Base-by-base conservation (phyloP, 2,797 vertebrate species). In the Ficedula albicollis region DNA sequence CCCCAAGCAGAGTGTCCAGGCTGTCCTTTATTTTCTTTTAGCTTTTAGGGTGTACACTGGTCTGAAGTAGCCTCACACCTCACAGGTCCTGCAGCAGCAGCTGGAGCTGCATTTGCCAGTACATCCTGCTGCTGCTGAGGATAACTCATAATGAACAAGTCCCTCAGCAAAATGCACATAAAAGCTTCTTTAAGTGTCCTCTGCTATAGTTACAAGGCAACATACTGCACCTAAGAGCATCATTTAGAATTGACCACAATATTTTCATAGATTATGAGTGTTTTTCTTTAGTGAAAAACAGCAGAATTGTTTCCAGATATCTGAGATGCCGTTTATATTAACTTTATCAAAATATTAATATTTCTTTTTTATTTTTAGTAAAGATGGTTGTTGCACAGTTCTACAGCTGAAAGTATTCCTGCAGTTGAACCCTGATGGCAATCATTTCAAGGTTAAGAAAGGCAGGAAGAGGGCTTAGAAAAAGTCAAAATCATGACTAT, bases 21-120 rank as follows among this genome's bases (percentile, higher is more conserved):
- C 44, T 67, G 12, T 34, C 18, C 20, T 25, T 6, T 23, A 11
- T 5, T 11, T 12, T 67, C n/a, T 74, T 68, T 58, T 51, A 21
- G 7, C 12, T 77, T 69, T 67, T 52, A 52, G n/a, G 14, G 3
- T 29, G 4, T 48, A 11, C 0, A 2, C 4, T 49, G 30, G 2
- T 29, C 48, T 36, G 48, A 78, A 58, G 34, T 4, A 79, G 15
- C 17, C 43, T 80, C n/a, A 16, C 4, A 36, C 3, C 8, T 38
- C 27, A 12, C 10, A 25, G 6, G 7, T 32, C 21, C 39, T 58
- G 36, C 72, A 76, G 83, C 55, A 59, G 46, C 34, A 39, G 34
- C 29, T 63, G 46, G 49, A 56, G 34, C 32, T 66, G 36, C 11
- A 18, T 25, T 29, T 55, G 13, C 9, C 75, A 43, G 13, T n/a